These are phyloP conservation scores for Psephotus haematonotus DNA, from an alignment of 2,113 vertebrate genomes.

Conservation along the genomic window DNA sequence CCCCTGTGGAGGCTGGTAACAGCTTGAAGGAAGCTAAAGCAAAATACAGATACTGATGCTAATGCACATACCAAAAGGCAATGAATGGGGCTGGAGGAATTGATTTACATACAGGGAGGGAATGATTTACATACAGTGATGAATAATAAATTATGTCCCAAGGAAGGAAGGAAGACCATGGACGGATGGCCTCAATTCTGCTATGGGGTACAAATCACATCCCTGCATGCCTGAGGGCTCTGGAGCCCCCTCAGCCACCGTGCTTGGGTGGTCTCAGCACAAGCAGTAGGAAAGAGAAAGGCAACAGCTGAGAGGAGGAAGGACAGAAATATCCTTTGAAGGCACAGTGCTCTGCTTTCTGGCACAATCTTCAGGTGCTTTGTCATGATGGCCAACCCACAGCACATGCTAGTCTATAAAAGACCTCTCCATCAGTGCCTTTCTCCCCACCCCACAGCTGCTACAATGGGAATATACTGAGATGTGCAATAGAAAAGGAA, in stretches of 20 bases:
- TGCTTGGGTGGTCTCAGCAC: neutral
- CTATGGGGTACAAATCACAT: neutral
- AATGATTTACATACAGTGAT: neutral
- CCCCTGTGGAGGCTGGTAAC: neutral
- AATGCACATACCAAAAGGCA: neutral
- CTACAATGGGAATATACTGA: neutral
- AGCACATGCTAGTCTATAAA: neutral
- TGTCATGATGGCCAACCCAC: neutral
- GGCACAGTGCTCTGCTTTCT: neutral
- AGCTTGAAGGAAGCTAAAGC: neutral
- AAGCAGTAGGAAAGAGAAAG: neutral
- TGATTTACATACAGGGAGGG: neutral
- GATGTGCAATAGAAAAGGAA: neutral
- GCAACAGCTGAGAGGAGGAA: neutral
- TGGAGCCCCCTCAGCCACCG: neutral
- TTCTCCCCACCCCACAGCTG: neutral
- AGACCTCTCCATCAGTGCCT: accelerated
- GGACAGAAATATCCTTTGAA: neutral
- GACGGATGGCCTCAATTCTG: neutral
- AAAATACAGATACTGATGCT: neutral
- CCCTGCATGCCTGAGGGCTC: neutral
- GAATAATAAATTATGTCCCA: neutral
- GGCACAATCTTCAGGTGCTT: neutral
- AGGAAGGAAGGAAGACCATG: neutral
- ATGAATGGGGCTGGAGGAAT: neutral